Evolutionary conservation across 2,113 vertebrate species (phyloP).

Genomic region (Hyperoodon ampullatus): DNA sequence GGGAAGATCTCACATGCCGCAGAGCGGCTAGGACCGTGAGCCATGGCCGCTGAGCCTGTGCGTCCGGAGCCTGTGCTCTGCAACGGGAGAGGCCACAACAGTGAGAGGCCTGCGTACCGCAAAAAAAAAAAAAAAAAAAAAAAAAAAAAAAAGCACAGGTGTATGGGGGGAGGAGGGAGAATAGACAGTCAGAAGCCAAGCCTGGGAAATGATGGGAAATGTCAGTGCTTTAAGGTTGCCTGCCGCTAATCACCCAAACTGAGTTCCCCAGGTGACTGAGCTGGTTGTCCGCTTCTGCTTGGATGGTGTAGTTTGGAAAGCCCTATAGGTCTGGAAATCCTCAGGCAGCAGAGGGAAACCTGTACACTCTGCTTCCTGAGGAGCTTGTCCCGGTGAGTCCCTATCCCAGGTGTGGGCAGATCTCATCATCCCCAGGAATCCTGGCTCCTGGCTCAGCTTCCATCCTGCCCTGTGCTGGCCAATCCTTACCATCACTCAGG

Average conservation of each 20-base stretch:
- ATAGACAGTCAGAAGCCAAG: not conserved
- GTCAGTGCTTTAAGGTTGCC: not conserved
- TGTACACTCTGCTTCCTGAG: accelerated
- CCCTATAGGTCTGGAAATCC: not conserved
- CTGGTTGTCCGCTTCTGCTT: not conserved
- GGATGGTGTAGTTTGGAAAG: not conserved
- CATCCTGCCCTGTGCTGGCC: not conserved
- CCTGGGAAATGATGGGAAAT: not conserved
- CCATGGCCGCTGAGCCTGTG: no score
- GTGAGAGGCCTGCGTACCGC: no score
- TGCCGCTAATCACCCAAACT: accelerated
- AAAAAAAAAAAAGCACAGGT: no score
- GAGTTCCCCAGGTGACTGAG: accelerated
- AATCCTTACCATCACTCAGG: not conserved
- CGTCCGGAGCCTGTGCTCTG: no score
- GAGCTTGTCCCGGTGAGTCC: not conserved
- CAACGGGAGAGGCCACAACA: no score
- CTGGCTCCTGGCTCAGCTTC: not conserved
- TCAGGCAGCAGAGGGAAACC: not conserved
- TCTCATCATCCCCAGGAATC: accelerated
- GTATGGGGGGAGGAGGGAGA: no score
- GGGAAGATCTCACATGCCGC: no score
- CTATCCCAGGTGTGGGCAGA: not conserved
- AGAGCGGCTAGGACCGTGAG: no score
- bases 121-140: no score